Percentiles rank a stretch among this genome's conserved stretches.
phyloP scores from a whole-genome alignment of 2,888 invertebrate genomes.

The Philaethria dido region DNA sequence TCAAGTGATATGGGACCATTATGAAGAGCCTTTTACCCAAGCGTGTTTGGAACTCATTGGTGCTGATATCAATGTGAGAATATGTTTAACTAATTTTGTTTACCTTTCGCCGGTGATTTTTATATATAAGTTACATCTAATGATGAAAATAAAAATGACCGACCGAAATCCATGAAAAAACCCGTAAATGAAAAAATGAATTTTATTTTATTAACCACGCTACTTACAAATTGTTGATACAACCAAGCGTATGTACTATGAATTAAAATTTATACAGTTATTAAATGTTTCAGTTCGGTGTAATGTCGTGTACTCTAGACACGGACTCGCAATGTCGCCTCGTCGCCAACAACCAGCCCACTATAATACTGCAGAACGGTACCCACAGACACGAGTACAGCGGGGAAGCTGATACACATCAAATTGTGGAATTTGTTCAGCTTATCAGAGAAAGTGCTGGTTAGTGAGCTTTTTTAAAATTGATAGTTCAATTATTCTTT shows the following conservation, averaged over 20 bases:
- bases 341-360: conserved; percentile 50
- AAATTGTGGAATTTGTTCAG: conserved; percentile 61
- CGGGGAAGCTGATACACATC: conserved; percentile 53
- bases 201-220: too few species aligned
- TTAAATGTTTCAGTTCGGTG: conserved; percentile 64
- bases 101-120: neutral
- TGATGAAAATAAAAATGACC: too few species aligned
- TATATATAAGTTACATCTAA: too few species aligned
- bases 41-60: conserved; percentile 58
- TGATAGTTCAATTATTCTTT: neutral
- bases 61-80: conserved; percentile 60
- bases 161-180: too few species aligned
- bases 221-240: too few species aligned
- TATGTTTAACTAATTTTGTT: neutral
- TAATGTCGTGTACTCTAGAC: conserved; percentile 59
- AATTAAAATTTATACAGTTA: too few species aligned
- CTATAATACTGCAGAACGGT: conserved; percentile 58
- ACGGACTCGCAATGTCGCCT: conserved; percentile 44
- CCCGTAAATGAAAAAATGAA: too few species aligned
- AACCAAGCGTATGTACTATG: too few species aligned
- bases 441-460: conserved; percentile 55
- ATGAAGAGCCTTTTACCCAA: conserved; percentile 60
- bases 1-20: conserved; percentile 59
- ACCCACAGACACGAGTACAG: conserved; percentile 53
- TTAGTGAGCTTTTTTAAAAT: conserved; percentile 11